A percentile compares a stretch with the other conserved stretches of the same genome.
Evolutionary conservation across 2,888 invertebrate species (phyloP).

Genomic region (Meandrusa payeni): DNA sequence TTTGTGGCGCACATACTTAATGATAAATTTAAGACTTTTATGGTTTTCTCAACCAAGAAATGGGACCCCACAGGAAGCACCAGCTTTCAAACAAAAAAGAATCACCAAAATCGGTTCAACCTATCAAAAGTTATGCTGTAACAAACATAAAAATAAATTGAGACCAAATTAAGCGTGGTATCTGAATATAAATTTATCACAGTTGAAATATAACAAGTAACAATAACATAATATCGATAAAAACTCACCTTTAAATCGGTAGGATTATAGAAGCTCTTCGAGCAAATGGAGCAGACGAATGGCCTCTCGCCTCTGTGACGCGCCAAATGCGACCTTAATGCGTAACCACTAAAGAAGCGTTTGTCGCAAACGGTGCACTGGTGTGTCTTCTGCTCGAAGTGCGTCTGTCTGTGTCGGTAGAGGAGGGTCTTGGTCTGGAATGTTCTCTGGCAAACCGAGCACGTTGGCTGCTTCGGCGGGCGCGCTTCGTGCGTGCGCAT

Average conservation of each 20-base stretch:
- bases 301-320: constrained; percentile 75
- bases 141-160: no score
- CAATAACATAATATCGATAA: no score
- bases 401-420: constrained; percentile 82
- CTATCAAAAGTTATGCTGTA: no score
- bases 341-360: constrained; percentile 73
- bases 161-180: no score
- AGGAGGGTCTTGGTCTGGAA: constrained; percentile 82
- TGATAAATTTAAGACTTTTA: no score
- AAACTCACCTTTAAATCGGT: constrained; percentile 78
- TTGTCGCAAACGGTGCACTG: constrained; percentile 75
- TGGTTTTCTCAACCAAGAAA: no score
- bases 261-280: constrained; percentile 79
- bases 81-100: no score
- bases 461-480: constrained; percentile 80
- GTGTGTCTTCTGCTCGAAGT: constrained; percentile 79
- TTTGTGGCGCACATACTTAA: no score
- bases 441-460: constrained; percentile 81
- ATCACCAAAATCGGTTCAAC: no score
- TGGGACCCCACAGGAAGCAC: no score
- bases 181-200: no score
- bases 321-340: constrained; percentile 74
- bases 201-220: no score
- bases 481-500: constrained; percentile 83
- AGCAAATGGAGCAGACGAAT: constrained; percentile 78